Percentiles rank a stretch among this genome's conserved stretches.
These are phyloP conservation scores for Andrena marginata DNA, from an alignment of 2,888 invertebrate species.

Conservation along the genomic window DNA sequence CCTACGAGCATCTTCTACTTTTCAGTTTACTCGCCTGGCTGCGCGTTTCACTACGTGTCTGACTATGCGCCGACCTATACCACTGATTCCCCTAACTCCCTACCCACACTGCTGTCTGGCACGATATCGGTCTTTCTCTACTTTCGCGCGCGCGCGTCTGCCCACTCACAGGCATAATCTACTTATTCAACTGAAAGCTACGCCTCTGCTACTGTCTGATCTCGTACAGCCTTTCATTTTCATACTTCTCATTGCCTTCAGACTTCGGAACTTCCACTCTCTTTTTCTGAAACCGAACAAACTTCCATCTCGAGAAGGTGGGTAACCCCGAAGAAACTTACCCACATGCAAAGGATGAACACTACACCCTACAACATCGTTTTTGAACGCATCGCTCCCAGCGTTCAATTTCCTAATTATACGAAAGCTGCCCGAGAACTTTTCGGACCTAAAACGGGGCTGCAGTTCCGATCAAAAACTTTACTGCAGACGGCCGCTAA, in stretches of 20 bases:
- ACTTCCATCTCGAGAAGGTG: background rate
- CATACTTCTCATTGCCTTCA: too few species aligned
- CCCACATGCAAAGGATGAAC: background rate
- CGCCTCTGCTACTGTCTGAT: background rate
- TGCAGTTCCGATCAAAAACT: conserved; percentile 39
- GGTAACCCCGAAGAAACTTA: background rate
- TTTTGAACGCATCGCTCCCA: background rate
- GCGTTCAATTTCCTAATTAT: conserved; percentile 15
- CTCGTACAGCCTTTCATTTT: too few species aligned
- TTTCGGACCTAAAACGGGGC: background rate
- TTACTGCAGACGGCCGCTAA: conserved; percentile 26
- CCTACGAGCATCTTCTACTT: background rate
- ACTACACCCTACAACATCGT: background rate
- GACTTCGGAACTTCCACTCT: background rate
- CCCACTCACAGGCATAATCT: background rate
- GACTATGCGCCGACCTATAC: conserved; percentile 6
- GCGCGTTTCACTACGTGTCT: background rate
- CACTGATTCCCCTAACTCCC: conserved; percentile 11
- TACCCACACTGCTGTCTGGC: background rate
- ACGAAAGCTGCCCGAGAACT: background rate
- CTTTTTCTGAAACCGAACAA: background rate
- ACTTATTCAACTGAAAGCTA: conserved; percentile 6
- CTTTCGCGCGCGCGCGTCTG: background rate
- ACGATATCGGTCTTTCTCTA: background rate
- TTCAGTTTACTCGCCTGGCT: too few species aligned